phyloP scores from a whole-genome alignment of 2,113 vertebrate species.

The Nipponia nippon region DNA sequence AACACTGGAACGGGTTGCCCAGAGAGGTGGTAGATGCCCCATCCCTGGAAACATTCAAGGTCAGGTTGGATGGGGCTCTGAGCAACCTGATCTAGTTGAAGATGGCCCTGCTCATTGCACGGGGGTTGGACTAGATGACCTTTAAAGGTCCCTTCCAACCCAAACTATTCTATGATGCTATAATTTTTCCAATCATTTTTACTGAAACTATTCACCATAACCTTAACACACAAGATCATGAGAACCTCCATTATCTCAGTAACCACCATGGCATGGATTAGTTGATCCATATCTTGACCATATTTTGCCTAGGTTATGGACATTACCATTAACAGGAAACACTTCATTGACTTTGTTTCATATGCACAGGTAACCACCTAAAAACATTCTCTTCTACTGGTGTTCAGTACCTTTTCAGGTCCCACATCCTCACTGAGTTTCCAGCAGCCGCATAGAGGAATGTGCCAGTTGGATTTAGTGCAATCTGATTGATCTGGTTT shows the following conservation, averaged over 20 bases:
- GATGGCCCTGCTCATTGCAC: neutral
- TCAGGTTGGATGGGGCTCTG: rapidly evolving
- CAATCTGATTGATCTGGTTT: conserved; percentile 94
- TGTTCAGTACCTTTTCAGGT: conserved; percentile 87
- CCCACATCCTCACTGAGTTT: conserved; percentile 96
- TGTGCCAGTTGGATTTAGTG: conserved; percentile 87
- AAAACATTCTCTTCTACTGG: neutral
- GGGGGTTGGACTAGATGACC: neutral
- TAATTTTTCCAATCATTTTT: neutral
- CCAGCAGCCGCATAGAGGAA: conserved; percentile 93
- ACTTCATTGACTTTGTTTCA: neutral
- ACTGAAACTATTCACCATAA: neutral
- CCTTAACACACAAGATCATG: neutral
- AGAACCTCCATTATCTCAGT: neutral
- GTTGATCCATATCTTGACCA: neutral
- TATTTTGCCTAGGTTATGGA: neutral
- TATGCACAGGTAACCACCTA: neutral
- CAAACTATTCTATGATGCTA: neutral
- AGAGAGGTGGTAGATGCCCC: neutral
- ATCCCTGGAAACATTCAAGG: neutral
- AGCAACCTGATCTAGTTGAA: neutral
- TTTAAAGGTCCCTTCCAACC: neutral
- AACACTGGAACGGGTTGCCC: neutral
- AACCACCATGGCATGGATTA: neutral
- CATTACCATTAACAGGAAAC: neutral